Evolutionary conservation across 1,140 invertebrate genomes (phyloP), one percentile per base, ranked within the genome.

Genomic region (Elymnias hypermnestra): DNA sequence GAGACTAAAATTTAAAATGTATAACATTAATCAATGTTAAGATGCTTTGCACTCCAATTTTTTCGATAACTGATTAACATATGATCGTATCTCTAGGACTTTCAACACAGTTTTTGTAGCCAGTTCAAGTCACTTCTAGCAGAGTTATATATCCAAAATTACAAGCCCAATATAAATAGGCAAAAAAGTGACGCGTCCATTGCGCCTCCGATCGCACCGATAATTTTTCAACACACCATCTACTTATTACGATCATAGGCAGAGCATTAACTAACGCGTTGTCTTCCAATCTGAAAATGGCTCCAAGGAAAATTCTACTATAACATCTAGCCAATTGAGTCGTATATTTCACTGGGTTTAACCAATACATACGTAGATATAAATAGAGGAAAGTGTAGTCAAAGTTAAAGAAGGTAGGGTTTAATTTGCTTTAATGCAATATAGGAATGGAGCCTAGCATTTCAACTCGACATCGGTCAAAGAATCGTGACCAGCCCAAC

Each of bases 221-320:
- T 83, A 83, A 85, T 85, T 85, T 85, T 85, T 85, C 82, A 83
- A 85, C 79, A 83, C 79, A 74, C 77, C 74, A 76, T 85, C 77
- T 82, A 82, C 82, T 85, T 83, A 85, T 83, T 83, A 85, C 77
- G 71, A 85, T 82, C 79, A 76, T 83, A 83, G 82, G 63, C 73
- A 74, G 65, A 79, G 67, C 75, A 82, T 77, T 83, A 82, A 81
- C 73, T 75, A 76, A 79, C 74, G 68, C 58, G 54, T 33, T 57
- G 66, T 66, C 54, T 76, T 72, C 56, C 59, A 59, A 67, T 67
- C 57, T 49, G 49, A 45, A 26, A 39, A 29, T 10, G 8, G 7
- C 0, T 1, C 5, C 36, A 46, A 42, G 21, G n/a, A 13, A 73
- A 63, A 67, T 51, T 1, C 7, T 9, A 60, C 55, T 29, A 40